A percentile compares a stretch with the other conserved stretches of the same genome.
Evolutionary conservation across 2,113 vertebrate species (phyloP).

Genomic region (Neolamprologus toae): DNA sequence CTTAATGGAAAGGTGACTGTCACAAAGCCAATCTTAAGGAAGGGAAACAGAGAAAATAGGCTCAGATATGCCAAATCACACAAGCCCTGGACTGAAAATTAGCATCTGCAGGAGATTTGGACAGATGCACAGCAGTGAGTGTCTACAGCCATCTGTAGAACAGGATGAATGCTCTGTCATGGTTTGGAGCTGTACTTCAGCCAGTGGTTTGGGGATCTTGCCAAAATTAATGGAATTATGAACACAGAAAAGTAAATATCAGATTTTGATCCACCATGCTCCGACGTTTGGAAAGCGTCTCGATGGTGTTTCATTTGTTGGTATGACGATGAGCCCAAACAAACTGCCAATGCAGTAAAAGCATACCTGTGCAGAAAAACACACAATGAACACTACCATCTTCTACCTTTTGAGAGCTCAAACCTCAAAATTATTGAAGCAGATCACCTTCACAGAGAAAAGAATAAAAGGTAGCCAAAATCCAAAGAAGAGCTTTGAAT

Average conservation of each 20-base stretch:
- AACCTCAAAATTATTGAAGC: background rate
- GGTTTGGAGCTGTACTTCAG: background rate
- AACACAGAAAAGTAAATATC: background rate
- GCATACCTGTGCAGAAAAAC: background rate
- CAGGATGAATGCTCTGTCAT: background rate
- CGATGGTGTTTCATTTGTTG: background rate
- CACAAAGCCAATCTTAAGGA: background rate
- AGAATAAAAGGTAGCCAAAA: background rate
- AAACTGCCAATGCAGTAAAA: background rate
- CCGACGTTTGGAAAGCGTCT: background rate
- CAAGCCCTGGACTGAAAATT: background rate
- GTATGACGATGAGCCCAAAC: background rate
- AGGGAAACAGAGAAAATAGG: background rate
- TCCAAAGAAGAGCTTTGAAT: background rate
- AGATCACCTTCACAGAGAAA: background rate
- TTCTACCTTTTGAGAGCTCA: background rate
- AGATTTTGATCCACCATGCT: background rate
- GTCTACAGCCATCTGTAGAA: background rate
- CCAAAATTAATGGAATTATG: background rate
- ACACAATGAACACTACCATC: background rate
- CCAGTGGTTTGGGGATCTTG: background rate
- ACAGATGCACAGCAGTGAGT: background rate
- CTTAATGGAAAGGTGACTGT: background rate
- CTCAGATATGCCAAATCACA: background rate
- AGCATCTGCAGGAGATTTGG: background rate